These are phyloP conservation scores for Caenorhabditis inopinata DNA, from an alignment of 1,140 invertebrate species.

Conservation along the genomic window DNA sequence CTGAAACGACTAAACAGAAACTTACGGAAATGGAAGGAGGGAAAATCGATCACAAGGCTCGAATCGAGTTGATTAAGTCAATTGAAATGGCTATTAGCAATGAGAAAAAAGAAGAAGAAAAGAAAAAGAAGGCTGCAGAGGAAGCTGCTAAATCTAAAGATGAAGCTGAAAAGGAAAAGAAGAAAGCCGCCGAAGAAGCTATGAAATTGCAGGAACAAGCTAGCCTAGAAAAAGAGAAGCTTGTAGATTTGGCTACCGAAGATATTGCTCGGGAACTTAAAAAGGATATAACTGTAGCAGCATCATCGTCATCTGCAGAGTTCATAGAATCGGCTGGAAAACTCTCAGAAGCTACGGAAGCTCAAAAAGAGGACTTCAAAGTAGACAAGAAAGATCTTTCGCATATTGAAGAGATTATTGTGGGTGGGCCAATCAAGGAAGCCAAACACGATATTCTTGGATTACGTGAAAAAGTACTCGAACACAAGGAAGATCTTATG, in stretches of 20 bases:
- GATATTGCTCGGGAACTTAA: slow-evolving; percentile 23
- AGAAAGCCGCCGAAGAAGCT: slow-evolving; percentile 44
- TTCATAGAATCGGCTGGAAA: background rate
- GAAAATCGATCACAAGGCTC: slow-evolving; percentile 59
- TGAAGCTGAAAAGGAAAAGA: slow-evolving; percentile 20
- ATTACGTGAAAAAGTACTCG: slow-evolving; percentile 56
- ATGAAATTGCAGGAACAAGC: slow-evolving; percentile 19
- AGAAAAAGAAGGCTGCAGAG: slow-evolving; percentile 49
- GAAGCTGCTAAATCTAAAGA: background rate
- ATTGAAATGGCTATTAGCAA: slow-evolving; percentile 57
- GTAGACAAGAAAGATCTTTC: slow-evolving; percentile 54
- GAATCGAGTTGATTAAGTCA: slow-evolving; percentile 55
- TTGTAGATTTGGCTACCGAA: slow-evolving; percentile 27
- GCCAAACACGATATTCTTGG: slow-evolving; percentile 55
- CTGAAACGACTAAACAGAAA: slow-evolving; percentile 62
- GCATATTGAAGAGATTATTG: slow-evolving; percentile 52
- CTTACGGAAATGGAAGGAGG: slow-evolving; percentile 64
- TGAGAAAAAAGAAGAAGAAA: slow-evolving; percentile 48
- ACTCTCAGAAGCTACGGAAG: slow-evolving; percentile 12
- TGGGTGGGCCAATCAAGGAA: slow-evolving; percentile 51
- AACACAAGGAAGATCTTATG: slow-evolving; percentile 56
- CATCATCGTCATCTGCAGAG: background rate
- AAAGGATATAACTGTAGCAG: background rate
- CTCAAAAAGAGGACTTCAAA: slow-evolving; percentile 39
- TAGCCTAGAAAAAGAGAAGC: slow-evolving; percentile 2